phyloP scores from a whole-genome alignment of 2,113 vertebrate genomes.

The Gymnorhina tibicen region DNA sequence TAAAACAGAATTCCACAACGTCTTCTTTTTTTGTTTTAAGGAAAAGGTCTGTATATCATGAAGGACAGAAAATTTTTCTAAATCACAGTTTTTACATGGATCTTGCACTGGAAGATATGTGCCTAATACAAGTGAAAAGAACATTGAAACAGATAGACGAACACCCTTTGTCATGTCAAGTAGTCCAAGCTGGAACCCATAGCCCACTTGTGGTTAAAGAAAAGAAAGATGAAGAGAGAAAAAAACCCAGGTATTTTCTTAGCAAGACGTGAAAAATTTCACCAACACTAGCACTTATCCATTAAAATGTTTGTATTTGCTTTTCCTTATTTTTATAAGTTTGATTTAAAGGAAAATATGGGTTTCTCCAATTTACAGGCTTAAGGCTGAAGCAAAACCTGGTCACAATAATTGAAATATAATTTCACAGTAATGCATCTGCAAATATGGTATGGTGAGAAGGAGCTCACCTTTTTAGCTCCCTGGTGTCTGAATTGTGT shows the following conservation, averaged over 20 bases:
- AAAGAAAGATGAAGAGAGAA: background rate
- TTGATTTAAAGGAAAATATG: background rate
- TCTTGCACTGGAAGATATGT: background rate
- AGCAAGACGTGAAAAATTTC: background rate
- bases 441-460: background rate
- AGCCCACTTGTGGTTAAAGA: fast-evolving
- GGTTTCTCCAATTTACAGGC: background rate
- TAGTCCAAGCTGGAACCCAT: background rate
- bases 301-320: background rate
- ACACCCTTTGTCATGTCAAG: background rate
- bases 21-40: background rate
- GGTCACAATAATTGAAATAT: background rate
- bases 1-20: fast-evolving
- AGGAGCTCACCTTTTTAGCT: background rate
- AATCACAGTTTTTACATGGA: background rate
- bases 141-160: background rate
- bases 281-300: fast-evolving
- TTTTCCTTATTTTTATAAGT: background rate
- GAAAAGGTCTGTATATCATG: background rate
- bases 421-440: background rate
- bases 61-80: background rate
- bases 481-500: background rate
- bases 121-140: background rate
- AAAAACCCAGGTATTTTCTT: fast-evolving
- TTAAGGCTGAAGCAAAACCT: background rate